Evolutionary conservation across 2,797 vertebrate species (phyloP).

Genomic region (Aselliscus stoliczkanus): DNA sequence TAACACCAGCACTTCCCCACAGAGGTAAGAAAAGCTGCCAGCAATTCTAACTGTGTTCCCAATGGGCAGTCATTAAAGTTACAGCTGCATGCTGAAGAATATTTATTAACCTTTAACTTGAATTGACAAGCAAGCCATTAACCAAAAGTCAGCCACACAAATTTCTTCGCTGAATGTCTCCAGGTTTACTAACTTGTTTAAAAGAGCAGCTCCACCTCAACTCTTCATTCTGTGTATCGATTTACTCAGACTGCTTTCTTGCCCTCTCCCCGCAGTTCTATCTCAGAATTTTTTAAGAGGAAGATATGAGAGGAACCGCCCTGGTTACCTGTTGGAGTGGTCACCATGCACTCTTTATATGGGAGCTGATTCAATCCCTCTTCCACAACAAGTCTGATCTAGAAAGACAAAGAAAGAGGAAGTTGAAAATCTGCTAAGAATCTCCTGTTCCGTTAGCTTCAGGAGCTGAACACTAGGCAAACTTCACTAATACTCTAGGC

Average conservation of each 20-base stretch:
- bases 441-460: background rate
- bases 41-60: constrained; percentile 40
- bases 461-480: background rate
- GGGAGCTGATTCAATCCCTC: constrained; percentile 95
- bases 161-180: constrained; percentile 38
- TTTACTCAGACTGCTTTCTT: constrained; percentile 1
- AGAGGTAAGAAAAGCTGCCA: constrained; percentile 46
- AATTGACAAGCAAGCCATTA: constrained; percentile 54
- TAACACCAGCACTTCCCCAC: constrained; percentile 29
- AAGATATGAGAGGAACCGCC: background rate
- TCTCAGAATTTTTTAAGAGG: constrained; percentile 24
- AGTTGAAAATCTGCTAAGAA: background rate
- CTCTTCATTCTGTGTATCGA: constrained; percentile 22
- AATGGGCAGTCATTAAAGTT: constrained; percentile 17
- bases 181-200: constrained; percentile 28
- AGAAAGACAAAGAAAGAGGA: constrained; percentile 61
- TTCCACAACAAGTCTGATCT: constrained; percentile 97
- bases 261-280: background rate
- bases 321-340: constrained; percentile 92
- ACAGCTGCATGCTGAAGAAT: constrained; percentile 35
- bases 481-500: background rate
- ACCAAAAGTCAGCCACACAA: constrained; percentile 42
- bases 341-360: constrained; percentile 94
- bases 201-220: background rate
- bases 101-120: constrained; percentile 62